phyloP scores from a whole-genome alignment of 2,888 invertebrate species.

The Cacoxenus indagator region DNA sequence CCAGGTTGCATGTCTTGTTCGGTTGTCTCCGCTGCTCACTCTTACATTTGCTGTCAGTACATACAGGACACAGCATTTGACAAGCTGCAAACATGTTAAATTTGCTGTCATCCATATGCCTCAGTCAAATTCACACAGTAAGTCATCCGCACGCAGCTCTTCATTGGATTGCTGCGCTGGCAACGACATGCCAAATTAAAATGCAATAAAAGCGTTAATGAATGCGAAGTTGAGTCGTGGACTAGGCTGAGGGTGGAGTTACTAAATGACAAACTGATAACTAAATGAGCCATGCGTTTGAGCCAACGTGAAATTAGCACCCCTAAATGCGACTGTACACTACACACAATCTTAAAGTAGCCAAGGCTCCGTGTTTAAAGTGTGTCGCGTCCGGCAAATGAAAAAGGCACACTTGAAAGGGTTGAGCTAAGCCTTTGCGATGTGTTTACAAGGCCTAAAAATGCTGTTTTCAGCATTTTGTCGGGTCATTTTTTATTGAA shows the following conservation, averaged over 20 bases:
- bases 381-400: too few relatives aligned
- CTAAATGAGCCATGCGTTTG: constrained; percentile 48
- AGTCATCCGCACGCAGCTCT: too few relatives aligned
- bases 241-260: background rate
- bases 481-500: constrained; percentile 47
- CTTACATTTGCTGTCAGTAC: constrained; percentile 30
- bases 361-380: too few relatives aligned
- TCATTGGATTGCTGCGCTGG: constrained; percentile 43
- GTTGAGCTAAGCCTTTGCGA: too few relatives aligned
- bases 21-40: too few relatives aligned
- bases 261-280: constrained; percentile 15
- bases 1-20: background rate
- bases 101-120: constrained; percentile 18
- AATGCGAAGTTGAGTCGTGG: constrained; percentile 42
- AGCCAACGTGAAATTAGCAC: too few relatives aligned
- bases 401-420: background rate
- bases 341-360: too few relatives aligned
- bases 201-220: constrained; percentile 61
- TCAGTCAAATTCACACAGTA: too few relatives aligned
- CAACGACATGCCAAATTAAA: constrained; percentile 57
- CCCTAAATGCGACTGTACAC: too few relatives aligned
- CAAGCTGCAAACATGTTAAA: constrained; percentile 50
- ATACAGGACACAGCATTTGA: constrained; percentile 45
- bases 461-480: constrained; percentile 24
- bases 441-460: constrained; percentile 51